Evolutionary conservation across 2,888 invertebrate species (phyloP), one percentile per base, ranked within the genome.

Genomic region (Bombyx huttoni): DNA sequence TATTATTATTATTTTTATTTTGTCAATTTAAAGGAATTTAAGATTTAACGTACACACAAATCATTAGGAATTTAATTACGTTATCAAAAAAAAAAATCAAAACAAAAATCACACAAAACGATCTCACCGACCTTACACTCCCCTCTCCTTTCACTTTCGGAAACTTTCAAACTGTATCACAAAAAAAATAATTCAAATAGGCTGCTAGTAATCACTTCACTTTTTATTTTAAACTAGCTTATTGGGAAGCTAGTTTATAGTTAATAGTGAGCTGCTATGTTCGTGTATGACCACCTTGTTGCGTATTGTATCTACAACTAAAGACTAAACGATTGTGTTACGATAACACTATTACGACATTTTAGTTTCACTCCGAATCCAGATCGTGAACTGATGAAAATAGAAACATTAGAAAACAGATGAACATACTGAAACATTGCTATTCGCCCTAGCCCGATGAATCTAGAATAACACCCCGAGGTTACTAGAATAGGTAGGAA

Each of bases 81-180:
- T 49, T 52, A 53, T 48, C 50, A 51, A 34, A 34, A 46, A 50
- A 54, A 51, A 7, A 53, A 49, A 49, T 14, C 10, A 49, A 53
- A 52, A 51, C 56, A 24, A 24, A 24, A 24, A 0, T n/a, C n/a
- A n/a, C 24, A 54, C 34, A 45, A 52, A 53, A 54, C 50, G 46
- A 47, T 55, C 55, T 58, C 59, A 62, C 64, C 58, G 45, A 63
- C 64, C 62, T 58, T 54, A 49, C 48, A 24, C 24, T 24, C 24
- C 48, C 48, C 34, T 50, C 33, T 47, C 55, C 61, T 62, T 61
- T 63, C 61, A 59, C 62, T 62, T 56, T 53, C 49, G 53, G 52
- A 51, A 54, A 57, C 54, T 48, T 48, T 49, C 47, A 48, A 8
- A 10, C 45, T 13, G 49, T 51, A 51, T 53, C 33, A 34, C 34